phyloP scores from a whole-genome alignment of 2,113 vertebrate genomes.

The Nycticorax nycticorax region DNA sequence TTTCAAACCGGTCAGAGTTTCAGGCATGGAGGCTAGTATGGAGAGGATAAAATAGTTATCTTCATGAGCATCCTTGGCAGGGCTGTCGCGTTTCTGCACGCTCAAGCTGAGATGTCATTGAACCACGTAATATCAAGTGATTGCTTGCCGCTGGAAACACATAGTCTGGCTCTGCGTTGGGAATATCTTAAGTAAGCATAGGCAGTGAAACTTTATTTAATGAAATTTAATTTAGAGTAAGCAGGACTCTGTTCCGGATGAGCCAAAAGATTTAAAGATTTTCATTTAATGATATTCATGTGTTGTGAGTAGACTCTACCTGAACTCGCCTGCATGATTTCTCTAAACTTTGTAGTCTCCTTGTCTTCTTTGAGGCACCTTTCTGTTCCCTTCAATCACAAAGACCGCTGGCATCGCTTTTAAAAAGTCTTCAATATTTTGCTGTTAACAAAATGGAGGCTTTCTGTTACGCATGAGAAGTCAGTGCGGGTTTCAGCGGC shows the following conservation, averaged over 20 bases:
- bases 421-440: background rate
- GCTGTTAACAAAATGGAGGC: background rate
- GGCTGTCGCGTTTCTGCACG: background rate
- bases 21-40: background rate
- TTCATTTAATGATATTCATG: background rate
- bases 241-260: background rate
- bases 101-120: background rate
- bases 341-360: background rate
- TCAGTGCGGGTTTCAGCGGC: background rate
- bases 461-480: background rate
- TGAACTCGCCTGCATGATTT: background rate
- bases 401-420: background rate
- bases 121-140: background rate
- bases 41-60: background rate
- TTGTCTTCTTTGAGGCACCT: background rate
- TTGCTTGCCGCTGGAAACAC: background rate
- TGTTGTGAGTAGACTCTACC: background rate
- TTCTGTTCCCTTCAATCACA: background rate
- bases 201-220: background rate
- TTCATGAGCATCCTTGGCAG: rapidly evolving
- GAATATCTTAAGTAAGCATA: background rate
- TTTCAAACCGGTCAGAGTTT: background rate
- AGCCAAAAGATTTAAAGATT: background rate
- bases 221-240: background rate
- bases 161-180: rapidly evolving